phyloP scores from a whole-genome alignment of 2,888 invertebrate species.

The Dolichopus griseipennis region DNA sequence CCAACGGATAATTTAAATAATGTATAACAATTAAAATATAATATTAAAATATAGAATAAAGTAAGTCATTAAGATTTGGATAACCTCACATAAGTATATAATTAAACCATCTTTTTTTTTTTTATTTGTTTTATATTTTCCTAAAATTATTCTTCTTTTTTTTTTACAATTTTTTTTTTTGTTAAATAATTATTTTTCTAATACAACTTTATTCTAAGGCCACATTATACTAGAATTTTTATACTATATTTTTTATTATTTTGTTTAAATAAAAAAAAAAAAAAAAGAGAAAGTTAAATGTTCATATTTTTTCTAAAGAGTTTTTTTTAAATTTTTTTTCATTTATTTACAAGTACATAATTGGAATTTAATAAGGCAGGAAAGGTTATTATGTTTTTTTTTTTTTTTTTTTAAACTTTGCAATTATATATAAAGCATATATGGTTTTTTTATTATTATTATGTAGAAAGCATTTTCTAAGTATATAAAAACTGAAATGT shows the following conservation, averaged over 20 bases:
- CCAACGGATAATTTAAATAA: no score
- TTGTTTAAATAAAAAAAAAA: not conserved
- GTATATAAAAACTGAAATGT: not conserved
- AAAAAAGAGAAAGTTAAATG: not conserved
- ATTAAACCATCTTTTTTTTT: no score
- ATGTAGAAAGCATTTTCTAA: not conserved
- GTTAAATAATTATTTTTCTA: not conserved
- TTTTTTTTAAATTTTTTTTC: not conserved
- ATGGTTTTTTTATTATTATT: not conserved
- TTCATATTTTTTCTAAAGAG: no score
- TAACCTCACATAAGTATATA: no score
- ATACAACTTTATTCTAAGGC: constrained; percentile 6
- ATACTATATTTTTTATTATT: not conserved
- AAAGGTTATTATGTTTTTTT: not conserved
- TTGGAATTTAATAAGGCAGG: constrained; percentile 1
- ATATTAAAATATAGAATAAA: no score
- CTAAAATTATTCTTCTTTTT: no score
- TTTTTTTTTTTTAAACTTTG: not conserved
- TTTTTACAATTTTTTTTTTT: no score
- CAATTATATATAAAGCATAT: constrained; percentile 3
- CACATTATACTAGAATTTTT: not conserved
- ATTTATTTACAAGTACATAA: not conserved
- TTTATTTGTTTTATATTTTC: no score
- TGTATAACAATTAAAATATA: no score
- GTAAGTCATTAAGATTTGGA: no score